Evolutionary conservation across 2,888 invertebrate species (phyloP), one percentile per base, ranked within the genome.

Genomic region (Thymelicus sylvestris): DNA sequence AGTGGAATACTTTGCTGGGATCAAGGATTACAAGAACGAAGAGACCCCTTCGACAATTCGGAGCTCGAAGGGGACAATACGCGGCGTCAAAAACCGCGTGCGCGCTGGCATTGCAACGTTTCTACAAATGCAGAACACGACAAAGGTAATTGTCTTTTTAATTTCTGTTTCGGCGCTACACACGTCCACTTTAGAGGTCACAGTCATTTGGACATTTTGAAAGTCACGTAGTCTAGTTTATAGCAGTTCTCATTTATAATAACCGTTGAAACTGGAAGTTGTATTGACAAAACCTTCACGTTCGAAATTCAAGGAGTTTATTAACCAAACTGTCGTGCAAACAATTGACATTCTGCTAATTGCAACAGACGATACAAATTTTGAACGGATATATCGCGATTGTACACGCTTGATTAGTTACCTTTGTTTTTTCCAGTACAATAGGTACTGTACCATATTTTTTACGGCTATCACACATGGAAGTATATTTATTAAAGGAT

Each of bases 21-120:
- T 96, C 77, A 96, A 96, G 93, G 97, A 97, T 90, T 94, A 95
- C 76, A 95, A 95, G 74, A 92, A 83, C 72, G 95, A 95, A 79
- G 95, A 95, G 57, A 94, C 95, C 73, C 95, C 96, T 55, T 96
- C 97, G 67, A 97, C 98, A 69, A 98, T 99, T 83, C 95, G 97
- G 77, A 98, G 98, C 92, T 96, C 97, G 68, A 97, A 97, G 86
- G 98, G 98, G 63, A 98, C 98, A 12, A 97, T 99, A 78, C 96
- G 98, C 62, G 98, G 98, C 73, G 98, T 98, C 75, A 98, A 97
- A 93, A 98, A 99, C 93, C 95, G 98, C 79, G 98, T 99, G 71
- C 95, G 98, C 77, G 98, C 98, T 75, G 98, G 98, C 74, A 98
- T 99, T 81, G 98, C 98, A 63, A 98, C 98, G n/a, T 98, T 98